A percentile compares a stretch with the other conserved stretches of the same genome.
Conservation (phyloP, 2,888 invertebrate species). For the Cordilura impudica region DNA sequence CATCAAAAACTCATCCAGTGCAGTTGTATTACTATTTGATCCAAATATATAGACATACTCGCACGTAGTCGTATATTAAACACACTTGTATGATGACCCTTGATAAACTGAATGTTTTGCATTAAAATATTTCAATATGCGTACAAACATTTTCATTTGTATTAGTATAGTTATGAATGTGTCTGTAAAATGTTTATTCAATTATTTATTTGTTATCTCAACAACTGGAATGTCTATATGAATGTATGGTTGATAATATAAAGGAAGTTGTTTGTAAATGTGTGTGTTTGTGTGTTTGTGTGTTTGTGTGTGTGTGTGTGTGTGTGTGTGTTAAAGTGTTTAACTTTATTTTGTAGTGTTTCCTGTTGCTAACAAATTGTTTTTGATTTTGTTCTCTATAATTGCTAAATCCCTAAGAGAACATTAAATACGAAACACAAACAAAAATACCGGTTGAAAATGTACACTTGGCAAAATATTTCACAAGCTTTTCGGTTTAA, state of each 20-base stretch:
- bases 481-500: conserved; percentile 31
- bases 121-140: background rate
- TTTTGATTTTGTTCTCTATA: conserved; percentile 27
- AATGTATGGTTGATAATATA: background rate
- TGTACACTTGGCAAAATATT: conserved; percentile 20
- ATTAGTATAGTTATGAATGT: background rate
- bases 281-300: conserved; percentile 17
- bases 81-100: background rate
- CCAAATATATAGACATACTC: too few species aligned
- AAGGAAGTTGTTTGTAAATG: conserved; percentile 49
- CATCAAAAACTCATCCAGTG: too few species aligned
- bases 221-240: background rate
- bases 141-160: background rate
- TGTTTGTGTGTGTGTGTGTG: background rate
- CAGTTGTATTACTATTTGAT: too few species aligned
- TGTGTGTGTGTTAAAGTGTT: background rate
- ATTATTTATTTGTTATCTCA: conserved; percentile 56
- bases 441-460: conserved; percentile 27
- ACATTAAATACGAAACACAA: background rate
- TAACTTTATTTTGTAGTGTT: conserved; percentile 43
- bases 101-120: background rate
- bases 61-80: too few species aligned
- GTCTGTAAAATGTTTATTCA: conserved; percentile 44
- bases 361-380: conserved; percentile 59
- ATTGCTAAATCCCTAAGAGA: conserved; percentile 8